These are phyloP conservation scores for Anthopleura xanthogrammica DNA, from an alignment of 92 coral and sea anemone species.

Conservation along the genomic window DNA sequence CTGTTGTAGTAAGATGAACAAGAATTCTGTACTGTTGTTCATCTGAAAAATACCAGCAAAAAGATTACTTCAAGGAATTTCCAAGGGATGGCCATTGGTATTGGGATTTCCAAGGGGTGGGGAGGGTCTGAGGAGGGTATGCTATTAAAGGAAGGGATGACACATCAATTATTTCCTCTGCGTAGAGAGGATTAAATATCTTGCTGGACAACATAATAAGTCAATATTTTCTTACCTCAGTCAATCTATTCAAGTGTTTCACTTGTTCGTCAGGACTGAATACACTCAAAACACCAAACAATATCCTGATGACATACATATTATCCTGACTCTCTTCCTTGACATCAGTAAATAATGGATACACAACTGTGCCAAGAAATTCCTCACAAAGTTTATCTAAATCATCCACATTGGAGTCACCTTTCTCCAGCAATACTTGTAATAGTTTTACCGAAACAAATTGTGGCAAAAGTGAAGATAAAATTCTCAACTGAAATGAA, in stretches of 20 bases:
- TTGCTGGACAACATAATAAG: too few relatives aligned
- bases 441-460: conserved; percentile 61
- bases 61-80: not conserved
- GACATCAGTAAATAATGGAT: conserved; percentile 44
- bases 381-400: conserved; percentile 32
- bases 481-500: conserved; percentile 48
- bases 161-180: too few relatives aligned
- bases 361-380: conserved; percentile 39
- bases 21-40: conserved; percentile 23
- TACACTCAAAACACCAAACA: conserved; percentile 54
- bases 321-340: conserved; percentile 7
- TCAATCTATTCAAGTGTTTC: conserved; percentile 27
- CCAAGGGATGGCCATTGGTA: too few relatives aligned
- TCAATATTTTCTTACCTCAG: conserved; percentile 35
- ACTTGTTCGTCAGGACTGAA: conserved; percentile 48
- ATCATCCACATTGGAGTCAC: not conserved
- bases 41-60: not conserved
- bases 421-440: conserved; percentile 42
- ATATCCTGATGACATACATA: conserved; percentile 32
- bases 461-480: conserved; percentile 60
- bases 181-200: too few relatives aligned
- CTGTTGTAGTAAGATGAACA: conserved; percentile 18
- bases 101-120: too few relatives aligned
- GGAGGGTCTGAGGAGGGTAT: too few relatives aligned
- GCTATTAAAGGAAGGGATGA: too few relatives aligned